Conservation (phyloP, 2,113 vertebrate genomes). For the Neoarius graeffei region DNA sequence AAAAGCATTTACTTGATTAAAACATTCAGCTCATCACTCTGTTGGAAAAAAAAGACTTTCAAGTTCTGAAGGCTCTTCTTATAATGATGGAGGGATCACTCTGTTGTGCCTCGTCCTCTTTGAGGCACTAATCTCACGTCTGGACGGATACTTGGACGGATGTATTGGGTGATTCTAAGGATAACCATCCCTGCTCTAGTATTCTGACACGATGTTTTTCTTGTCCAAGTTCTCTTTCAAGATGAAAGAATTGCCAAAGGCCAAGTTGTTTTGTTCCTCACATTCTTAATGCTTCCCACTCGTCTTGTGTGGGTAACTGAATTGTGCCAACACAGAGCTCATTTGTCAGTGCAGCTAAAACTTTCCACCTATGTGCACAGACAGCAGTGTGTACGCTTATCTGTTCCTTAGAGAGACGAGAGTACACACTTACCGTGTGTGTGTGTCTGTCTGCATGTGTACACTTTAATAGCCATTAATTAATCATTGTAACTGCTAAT, state of each 20-base stretch:
- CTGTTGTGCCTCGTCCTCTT: neutral
- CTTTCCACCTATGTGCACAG: conserved; percentile 12
- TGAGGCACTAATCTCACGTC: conserved; percentile 26
- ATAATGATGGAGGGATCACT: neutral
- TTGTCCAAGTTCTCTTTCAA: conserved; percentile 3
- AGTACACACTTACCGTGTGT: neutral
- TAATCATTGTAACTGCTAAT: conserved; percentile 34
- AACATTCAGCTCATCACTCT: neutral
- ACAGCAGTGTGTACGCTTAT: conserved; percentile 14
- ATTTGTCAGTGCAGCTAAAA: conserved; percentile 16
- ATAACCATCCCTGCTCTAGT: neutral
- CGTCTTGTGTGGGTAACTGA: neutral
- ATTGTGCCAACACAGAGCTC: neutral
- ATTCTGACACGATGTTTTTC: conserved; percentile 7
- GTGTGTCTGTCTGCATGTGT: neutral
- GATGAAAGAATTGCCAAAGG: conserved; percentile 41
- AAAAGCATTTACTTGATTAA: neutral
- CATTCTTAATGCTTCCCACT: conserved; percentile 43
- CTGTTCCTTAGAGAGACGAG: neutral
- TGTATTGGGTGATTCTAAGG: neutral
- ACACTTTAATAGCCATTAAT: conserved; percentile 6
- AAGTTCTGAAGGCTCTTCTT: conserved; percentile 3
- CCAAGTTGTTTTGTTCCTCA: conserved; percentile 55
- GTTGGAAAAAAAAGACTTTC: neutral
- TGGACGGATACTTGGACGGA: conserved; percentile 3